Evolutionary conservation across 2,888 invertebrate species (phyloP), one percentile per base, ranked within the genome.

Genomic region (Galerucella calmariensis): DNA sequence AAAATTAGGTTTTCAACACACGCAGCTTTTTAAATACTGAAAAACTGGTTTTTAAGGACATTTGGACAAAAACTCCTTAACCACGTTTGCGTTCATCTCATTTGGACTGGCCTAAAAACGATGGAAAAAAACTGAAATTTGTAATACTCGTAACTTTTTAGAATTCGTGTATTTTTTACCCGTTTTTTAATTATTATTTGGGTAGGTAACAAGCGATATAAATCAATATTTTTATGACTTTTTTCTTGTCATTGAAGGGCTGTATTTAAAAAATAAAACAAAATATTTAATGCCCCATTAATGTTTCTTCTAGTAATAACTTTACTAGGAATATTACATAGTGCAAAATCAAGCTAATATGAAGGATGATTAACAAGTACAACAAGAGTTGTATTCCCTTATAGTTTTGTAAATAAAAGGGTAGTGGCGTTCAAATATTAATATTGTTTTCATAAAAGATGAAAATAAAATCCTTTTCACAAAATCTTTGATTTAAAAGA

Each of bases 131-230:
- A 67, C 12, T 27, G 6, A 35, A 67, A 53, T 53, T 53, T 53
- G 2, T 53, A 53, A 53, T 53, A 53, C 16, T 56, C 56, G 20
- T 16, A 20, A 56, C 16, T 20, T 56, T 56, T 56, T 56, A 56
- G 9, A 56, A 56, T 10, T 56, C 16, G 20, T 56, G 56, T 56
- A 56, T 56, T 56, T 51, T 20, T 56, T 20, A 75, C 74, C 73
- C 73, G 72, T 73, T 72, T 78, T 51, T 62, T 1, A 1, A 1
- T 20, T 70, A 63, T 62, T n/a, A 48, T 67, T 46, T 68, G 56
- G 56, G n/a, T 16, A 51, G 67, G 56, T 67, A 67, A 67, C 67
- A 67, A 67, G 59, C 59, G 27, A 53, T 27, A 41, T 41, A 12
- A 67, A 66, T 66, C 48, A 51, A 48, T 35, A 66, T 48, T 35